Evolutionary conservation across 64 coral and sea anemone species (phyloP).

Genomic region (Montipora foliosa): DNA sequence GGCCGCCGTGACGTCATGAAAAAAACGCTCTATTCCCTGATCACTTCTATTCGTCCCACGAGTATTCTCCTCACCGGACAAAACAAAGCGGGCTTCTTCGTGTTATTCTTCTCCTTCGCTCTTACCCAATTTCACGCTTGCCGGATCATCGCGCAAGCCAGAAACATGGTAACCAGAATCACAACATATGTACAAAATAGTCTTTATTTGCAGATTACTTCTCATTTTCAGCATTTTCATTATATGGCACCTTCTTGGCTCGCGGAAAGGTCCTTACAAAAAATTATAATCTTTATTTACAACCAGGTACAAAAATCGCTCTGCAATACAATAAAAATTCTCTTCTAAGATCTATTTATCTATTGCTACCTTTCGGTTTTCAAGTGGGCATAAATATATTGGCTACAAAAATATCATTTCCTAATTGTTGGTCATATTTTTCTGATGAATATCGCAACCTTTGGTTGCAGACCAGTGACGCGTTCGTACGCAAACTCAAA

Average conservation of each 20-base stretch:
- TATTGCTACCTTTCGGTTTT: background rate
- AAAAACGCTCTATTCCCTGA: no score
- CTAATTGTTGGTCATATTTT: background rate
- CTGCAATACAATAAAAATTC: slow-evolving; percentile 50
- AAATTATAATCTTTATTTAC: slow-evolving; percentile 50
- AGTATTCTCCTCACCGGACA: no score
- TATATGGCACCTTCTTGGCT: slow-evolving; percentile 21
- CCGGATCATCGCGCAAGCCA: no score
- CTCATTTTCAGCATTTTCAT: slow-evolving; percentile 38
- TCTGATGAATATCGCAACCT: background rate
- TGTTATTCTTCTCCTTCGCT: no score
- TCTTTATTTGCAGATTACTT: slow-evolving; percentile 41
- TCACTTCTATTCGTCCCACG: no score
- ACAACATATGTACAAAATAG: slow-evolving; percentile 30
- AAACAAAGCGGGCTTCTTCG: no score
- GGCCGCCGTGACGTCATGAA: no score
- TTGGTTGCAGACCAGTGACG: background rate
- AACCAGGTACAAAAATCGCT: slow-evolving; percentile 45
- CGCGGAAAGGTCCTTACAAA: slow-evolving; percentile 1
- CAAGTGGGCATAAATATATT: slow-evolving; percentile 31
- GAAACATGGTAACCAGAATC: no score
- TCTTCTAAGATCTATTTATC: background rate
- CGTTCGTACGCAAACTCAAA: no score
- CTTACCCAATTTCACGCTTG: no score
- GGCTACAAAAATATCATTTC: slow-evolving; percentile 54